Base-by-base conservation (phyloP, 2,888 invertebrate genomes). In the Stenotaenia linearis region DNA sequence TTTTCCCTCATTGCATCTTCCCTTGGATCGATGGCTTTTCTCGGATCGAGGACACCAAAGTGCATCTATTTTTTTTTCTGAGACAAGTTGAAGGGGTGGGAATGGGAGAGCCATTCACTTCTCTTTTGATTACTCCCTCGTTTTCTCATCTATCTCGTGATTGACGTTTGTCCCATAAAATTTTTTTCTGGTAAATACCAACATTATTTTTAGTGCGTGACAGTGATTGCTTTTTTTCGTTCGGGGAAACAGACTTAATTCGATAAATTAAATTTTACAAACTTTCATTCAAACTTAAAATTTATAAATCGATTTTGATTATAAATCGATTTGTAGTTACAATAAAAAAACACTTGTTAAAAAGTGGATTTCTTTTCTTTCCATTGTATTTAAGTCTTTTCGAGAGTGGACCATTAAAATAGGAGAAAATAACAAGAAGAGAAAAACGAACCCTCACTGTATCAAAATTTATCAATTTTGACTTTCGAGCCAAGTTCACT, bases 41-140 rank as follows among this genome's bases (percentile, higher is more conserved):
- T 69, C 10, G n/a, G 69, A 28, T 69, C 25, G 69, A 69, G 69
- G 69, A 69, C 69, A 69, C 69, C 69, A 25, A 69, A 69, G 25
- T 69, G 69, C 69, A 25, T 69, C 69, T 28, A 15, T 23, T 69
- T 25, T 25, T 69, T 69, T 69, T 25, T 69, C 5, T 6, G 50
- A 18, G 18, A 50, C n/a, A 18, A n/a, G 50, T 50, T 32, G 32
- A 32, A 4, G 32, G 32, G 32, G 32, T 32, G 32, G 32, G 32
- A 32, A 32, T 32, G 32, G 4, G 32, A 32, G 32, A 6, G 32
- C 32, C 9, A 32, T 32, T 32, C 32, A 32, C 32, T 32, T 32
- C 32, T 32, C 9, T 32, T 32, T 32, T 32, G 32, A 32, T 25
- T 69, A 21, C 23, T 56, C 25, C n/a, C 25, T 25, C n/a, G 23